These are phyloP conservation scores for Hydroisotoma schaefferi DNA, from an alignment of 2,888 invertebrate genomes.

Conservation along the genomic window DNA sequence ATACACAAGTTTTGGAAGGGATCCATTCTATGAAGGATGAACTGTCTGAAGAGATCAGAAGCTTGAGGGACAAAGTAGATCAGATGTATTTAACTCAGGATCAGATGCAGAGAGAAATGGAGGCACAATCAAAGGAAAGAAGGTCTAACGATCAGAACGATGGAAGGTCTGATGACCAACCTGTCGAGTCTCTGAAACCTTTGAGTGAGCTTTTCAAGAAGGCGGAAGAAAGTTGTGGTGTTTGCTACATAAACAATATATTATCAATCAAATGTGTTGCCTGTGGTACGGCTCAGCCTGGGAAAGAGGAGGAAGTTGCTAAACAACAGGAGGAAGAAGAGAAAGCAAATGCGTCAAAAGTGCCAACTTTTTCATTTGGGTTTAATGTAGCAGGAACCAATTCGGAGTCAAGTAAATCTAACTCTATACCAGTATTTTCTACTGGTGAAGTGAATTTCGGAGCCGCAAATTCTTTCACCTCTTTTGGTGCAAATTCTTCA, in stretches of 20 bases:
- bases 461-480: too few species aligned
- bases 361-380: not conserved
- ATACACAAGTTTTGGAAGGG: constrained; percentile 7
- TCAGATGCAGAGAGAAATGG: not conserved
- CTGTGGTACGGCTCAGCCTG: not conserved
- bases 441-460: too few species aligned
- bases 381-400: too few species aligned
- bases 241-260: not conserved
- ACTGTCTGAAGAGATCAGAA: constrained; percentile 16
- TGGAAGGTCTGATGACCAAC: not conserved
- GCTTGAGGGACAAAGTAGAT: not conserved
- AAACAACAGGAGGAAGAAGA: not conserved
- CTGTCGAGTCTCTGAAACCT: too few species aligned
- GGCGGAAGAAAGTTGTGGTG: too few species aligned
- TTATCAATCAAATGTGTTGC: not conserved
- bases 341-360: not conserved
- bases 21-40: constrained; percentile 34
- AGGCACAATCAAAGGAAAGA: not conserved
- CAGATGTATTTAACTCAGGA: not conserved
- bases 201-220: not conserved
- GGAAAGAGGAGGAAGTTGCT: not conserved
- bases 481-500: not conserved
- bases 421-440: too few species aligned
- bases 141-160: not conserved
- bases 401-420: too few species aligned